Conservation (phyloP, 2,797 vertebrate species). For the Urosaurus nigricauda region DNA sequence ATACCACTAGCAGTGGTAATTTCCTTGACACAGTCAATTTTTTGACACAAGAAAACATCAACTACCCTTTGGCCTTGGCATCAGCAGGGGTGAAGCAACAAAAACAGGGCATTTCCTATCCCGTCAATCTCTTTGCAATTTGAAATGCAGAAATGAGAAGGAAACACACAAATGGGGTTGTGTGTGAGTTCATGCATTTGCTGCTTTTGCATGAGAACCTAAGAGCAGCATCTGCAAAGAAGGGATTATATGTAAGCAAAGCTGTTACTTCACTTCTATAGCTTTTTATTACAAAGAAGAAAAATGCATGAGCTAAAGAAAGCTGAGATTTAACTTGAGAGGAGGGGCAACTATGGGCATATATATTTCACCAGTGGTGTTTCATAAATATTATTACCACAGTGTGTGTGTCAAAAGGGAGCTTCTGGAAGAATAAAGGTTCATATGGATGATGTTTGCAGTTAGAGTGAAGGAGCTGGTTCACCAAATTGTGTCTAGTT, state of each 20-base stretch:
- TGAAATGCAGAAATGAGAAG: background rate
- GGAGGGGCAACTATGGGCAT: background rate
- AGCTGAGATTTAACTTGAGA: background rate
- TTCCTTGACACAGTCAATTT: background rate
- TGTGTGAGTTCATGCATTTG: background rate
- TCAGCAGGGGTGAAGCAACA: background rate
- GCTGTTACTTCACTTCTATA: background rate
- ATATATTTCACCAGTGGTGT: background rate
- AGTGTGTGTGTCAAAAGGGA: background rate
- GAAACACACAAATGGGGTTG: background rate
- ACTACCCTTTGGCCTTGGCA: background rate
- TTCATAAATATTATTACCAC: background rate
- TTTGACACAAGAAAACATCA: background rate
- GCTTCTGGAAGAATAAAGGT: slow-evolving; percentile 27
- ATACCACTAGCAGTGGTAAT: background rate
- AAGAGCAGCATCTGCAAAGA: background rate
- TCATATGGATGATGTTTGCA: slow-evolving; percentile 40
- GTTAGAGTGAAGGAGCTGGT: slow-evolving; percentile 38
- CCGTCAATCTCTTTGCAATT: background rate
- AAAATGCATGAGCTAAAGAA: background rate
- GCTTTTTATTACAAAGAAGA: background rate
- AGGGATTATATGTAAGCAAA: background rate
- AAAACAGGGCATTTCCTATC: background rate
- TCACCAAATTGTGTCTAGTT: slow-evolving; percentile 29
- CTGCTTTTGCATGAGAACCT: background rate